Conservation (phyloP, 1,140 invertebrate species). For the Brachionus rubens region DNA sequence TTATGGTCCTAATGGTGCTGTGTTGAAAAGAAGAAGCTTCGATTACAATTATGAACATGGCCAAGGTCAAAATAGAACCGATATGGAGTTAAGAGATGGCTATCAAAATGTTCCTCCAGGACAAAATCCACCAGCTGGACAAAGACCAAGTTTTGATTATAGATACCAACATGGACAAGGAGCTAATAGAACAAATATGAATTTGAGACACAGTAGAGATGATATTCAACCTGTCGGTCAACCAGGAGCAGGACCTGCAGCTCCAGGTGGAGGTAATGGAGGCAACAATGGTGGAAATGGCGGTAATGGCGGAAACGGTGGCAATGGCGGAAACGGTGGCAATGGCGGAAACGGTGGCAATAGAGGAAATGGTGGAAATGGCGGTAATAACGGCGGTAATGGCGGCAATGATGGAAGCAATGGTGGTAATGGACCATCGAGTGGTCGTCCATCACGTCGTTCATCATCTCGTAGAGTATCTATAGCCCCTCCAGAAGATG, state of each 20-base stretch:
- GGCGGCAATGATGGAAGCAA: too few species aligned
- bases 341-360: too few species aligned
- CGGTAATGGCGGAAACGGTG: too few species aligned
- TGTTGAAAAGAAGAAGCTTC: slow-evolving; percentile 21
- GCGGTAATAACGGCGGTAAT: too few species aligned
- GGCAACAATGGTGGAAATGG: too few species aligned
- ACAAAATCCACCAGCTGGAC: neutral
- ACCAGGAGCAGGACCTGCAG: neutral
- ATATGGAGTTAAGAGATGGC: neutral
- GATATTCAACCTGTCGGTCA: neutral
- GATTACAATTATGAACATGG: neutral
- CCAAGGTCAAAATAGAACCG: neutral
- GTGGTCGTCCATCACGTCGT: too few species aligned
- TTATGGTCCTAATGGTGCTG: neutral
- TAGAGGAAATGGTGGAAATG: too few species aligned
- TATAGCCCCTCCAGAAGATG: too few species aligned
- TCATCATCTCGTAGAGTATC: too few species aligned
- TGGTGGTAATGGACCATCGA: too few species aligned
- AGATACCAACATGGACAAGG: neutral
- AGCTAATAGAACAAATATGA: neutral
- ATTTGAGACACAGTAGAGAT: neutral
- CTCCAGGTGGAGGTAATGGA: neutral
- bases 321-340: too few species aligned
- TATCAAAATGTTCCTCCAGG: neutral
- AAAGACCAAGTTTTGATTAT: neutral